Conservation (phyloP, 2,797 vertebrate species). For the Natrix natrix region DNA sequence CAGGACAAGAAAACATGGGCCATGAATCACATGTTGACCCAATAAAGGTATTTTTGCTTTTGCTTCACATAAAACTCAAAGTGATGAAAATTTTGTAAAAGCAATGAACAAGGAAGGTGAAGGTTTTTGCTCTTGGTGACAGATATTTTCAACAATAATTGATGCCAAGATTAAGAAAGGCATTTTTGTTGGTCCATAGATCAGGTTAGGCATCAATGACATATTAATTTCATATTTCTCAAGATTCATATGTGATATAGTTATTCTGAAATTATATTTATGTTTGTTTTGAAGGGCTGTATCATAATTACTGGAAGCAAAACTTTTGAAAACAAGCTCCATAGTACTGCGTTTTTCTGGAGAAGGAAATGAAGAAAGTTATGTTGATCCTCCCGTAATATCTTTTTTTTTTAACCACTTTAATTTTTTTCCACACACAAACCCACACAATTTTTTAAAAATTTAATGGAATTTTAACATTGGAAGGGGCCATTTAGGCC, state of each 20-base stretch:
- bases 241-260: not conserved
- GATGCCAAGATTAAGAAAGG: not conserved
- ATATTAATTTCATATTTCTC: not conserved
- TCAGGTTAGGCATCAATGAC: not conserved
- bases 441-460: not conserved
- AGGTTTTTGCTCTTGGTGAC: not conserved
- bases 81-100: not conserved
- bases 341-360: not conserved
- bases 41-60: not conserved
- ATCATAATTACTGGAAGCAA: not conserved
- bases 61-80: not conserved
- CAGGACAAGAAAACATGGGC: not conserved
- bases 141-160: not conserved
- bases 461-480: not conserved
- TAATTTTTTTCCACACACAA: not conserved
- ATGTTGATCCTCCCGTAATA: not conserved
- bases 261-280: not conserved
- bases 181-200: not conserved
- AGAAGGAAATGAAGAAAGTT: not conserved
- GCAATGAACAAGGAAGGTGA: not conserved
- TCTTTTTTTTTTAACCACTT: too few relatives aligned
- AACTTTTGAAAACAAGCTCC: not conserved
- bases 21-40: not conserved
- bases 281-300: not conserved
- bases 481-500: not conserved